These are phyloP conservation scores for Unio pictorum DNA, from an alignment of 2,888 invertebrate species.

Conservation along the genomic window DNA sequence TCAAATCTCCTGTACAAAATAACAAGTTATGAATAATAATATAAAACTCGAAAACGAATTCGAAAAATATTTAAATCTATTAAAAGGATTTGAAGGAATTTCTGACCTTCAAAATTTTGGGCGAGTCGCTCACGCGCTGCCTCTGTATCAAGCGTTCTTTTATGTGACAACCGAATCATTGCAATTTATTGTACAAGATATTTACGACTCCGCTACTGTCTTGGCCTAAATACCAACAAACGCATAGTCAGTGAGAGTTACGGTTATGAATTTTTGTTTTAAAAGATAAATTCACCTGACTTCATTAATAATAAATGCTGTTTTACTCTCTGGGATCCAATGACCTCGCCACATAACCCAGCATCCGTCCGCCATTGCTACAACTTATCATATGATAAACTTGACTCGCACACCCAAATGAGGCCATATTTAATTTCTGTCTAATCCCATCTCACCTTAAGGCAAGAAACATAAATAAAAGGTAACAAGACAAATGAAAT, in stretches of 20 bases:
- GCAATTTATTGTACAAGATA: constrained; percentile 1
- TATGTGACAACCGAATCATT: constrained; percentile 2
- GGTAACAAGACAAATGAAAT: background rate
- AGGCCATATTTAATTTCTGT: constrained; percentile 33
- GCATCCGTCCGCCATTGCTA: constrained; percentile 42
- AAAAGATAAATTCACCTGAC: constrained; percentile 12
- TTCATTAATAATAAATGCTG: constrained; percentile 9
- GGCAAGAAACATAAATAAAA: constrained; percentile 3
- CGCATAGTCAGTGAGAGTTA: background rate
- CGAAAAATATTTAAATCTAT: too few species aligned
- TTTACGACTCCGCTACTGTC: constrained; percentile 5
- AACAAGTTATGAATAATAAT: too few species aligned
- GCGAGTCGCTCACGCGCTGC: too few species aligned
- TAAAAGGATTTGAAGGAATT: too few species aligned
- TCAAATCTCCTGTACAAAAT: too few species aligned
- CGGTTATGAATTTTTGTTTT: background rate
- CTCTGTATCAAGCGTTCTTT: too few species aligned
- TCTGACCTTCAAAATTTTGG: too few species aligned
- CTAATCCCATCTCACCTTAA: constrained; percentile 31
- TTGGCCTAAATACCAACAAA: background rate
- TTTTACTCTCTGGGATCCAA: constrained; percentile 3
- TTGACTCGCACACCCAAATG: constrained; percentile 30
- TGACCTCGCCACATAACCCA: constrained; percentile 17
- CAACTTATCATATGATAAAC: constrained; percentile 41
- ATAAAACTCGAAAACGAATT: too few species aligned